Evolutionary conservation across 2,888 invertebrate genomes (phyloP).

Genomic region (Andrena flavipes): DNA sequence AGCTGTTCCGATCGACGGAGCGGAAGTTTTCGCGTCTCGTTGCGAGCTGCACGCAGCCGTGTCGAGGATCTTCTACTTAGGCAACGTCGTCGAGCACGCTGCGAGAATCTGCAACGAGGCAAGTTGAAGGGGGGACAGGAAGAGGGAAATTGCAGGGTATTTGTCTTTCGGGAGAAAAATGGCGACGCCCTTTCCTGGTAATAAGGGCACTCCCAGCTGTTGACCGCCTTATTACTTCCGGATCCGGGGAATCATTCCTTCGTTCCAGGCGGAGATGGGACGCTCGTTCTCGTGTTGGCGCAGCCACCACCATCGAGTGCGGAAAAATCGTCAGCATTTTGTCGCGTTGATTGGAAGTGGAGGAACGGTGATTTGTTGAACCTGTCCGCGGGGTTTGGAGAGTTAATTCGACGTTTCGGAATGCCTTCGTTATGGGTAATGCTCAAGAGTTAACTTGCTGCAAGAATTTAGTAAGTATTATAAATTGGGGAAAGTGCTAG

Average conservation of each 20-base stretch:
- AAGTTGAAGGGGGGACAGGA: neutral
- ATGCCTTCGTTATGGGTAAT: too few species aligned
- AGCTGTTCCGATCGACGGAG: constrained; percentile 13
- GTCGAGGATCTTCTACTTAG: neutral
- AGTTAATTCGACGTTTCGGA: too few species aligned
- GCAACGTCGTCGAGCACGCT: neutral
- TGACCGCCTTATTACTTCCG: constrained; percentile 28
- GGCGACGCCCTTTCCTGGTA: constrained; percentile 2
- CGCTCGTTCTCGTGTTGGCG: neutral
- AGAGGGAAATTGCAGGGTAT: constrained; percentile 1
- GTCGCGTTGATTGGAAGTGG: neutral
- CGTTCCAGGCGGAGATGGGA: neutral
- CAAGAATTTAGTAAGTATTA: too few species aligned
- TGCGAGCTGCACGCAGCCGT: neutral
- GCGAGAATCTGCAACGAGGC: neutral
- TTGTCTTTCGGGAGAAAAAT: constrained; percentile 26
- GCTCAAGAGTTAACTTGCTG: too few species aligned
- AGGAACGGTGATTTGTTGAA: neutral
- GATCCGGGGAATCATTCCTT: neutral
- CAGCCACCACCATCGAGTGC: neutral
- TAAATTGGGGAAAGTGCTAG: too few species aligned
- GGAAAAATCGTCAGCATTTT: neutral
- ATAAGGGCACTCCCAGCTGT: constrained; percentile 29
- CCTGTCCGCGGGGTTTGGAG: too few species aligned
- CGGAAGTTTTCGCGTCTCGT: constrained; percentile 23